Base-by-base conservation (phyloP, 2,888 invertebrate genomes). In the Synanthedon vespiformis region DNA sequence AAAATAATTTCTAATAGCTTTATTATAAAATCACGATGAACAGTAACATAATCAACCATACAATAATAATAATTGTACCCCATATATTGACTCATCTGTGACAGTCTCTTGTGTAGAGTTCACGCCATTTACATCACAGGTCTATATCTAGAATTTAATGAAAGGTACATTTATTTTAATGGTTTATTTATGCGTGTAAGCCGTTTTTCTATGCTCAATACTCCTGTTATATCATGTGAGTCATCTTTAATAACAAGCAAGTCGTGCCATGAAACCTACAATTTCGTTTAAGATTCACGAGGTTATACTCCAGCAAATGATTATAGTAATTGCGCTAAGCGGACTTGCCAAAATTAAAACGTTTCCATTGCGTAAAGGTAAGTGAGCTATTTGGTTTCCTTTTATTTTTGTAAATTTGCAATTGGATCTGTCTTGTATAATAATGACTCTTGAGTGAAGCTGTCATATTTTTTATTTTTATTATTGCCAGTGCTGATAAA, bases 211-310 rank as follows among this genome's bases (percentile, higher is more conserved):
- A 27, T 51, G 16, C 40, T 27, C 13, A 48, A 34, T 53, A 54
- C 41, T 44, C 40, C 11, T 41, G 48, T 14, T 48, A 34, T 18
- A 50, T 51, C 16, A 40, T 61, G 67, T 81, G 80, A 82, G 59
- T 81, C 80, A 80, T 65, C 68, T 61, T 59, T 72, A 75, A 76
- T 72, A 68, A 74, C 68, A 65, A 68, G 66, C 61, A 62, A 64
- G 65, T 75, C 72, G 68, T 68, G 72, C 70, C 70, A 70, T 69
- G 67, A 65, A 80, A 71, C 75, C 71, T 71, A 69, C 77, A 81
- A 86, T 85, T 80, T 79, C 57, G 63, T 56, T 61, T 61, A 65
- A 70, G 82, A 84, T 84, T 82, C 80, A 85, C 70, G 76, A 77
- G 72, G 71, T 74, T 70, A 75, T 74, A 67, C 65, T 62, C 72